Conservation (phyloP, 2,113 vertebrate genomes). For the Galeopterus variegatus region DNA sequence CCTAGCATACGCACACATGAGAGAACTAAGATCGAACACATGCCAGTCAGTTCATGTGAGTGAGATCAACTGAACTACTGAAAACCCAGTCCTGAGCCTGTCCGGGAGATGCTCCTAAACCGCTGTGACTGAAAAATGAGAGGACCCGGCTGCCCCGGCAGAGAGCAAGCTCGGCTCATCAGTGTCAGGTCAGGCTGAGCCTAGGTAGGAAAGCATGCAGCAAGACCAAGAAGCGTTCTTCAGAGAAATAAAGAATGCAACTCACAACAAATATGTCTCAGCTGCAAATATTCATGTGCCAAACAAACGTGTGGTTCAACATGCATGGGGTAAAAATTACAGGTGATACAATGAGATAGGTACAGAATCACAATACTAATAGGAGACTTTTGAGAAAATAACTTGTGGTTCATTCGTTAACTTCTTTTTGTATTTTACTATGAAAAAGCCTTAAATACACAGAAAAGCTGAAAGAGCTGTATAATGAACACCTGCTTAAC, state of each 20-base stretch:
- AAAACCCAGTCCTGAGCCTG: not conserved
- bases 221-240: not conserved
- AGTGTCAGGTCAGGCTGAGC: not conserved
- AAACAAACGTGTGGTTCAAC: too few relatives aligned
- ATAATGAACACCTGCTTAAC: fast-evolving
- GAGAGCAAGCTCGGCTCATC: not conserved
- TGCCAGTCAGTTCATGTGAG: not conserved
- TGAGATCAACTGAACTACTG: not conserved
- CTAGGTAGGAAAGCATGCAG: not conserved
- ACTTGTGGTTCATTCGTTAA: not conserved
- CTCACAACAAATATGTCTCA: not conserved
- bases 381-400: not conserved
- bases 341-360: fast-evolving
- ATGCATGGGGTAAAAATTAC: fast-evolving
- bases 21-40: too few relatives aligned
- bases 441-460: not conserved
- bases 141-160: not conserved
- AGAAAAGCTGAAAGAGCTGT: not conserved
- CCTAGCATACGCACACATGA: fast-evolving
- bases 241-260: not conserved
- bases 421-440: not conserved
- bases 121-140: fast-evolving
- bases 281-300: fast-evolving
- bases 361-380: fast-evolving
- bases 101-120: not conserved